Conservation (phyloP, 1,140 invertebrate species). For the Aradophagus sp. region DNA sequence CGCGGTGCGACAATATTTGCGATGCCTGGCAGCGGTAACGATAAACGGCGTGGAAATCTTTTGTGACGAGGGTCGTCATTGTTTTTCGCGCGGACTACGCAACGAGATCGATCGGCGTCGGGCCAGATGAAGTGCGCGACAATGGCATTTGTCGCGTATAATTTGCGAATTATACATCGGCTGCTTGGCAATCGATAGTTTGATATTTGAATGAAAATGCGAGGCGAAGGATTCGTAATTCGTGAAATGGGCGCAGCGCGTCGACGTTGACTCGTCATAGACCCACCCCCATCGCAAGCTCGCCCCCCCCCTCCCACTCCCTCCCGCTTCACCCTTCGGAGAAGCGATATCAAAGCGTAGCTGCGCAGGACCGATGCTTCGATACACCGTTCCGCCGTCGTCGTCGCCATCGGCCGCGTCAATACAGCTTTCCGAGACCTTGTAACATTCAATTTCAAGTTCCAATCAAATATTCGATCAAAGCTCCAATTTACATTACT, state of each 20-base stretch:
- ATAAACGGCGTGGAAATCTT: conserved; percentile 21
- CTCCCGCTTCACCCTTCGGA: too few relatives aligned
- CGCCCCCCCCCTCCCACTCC: too few relatives aligned
- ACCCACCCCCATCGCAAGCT: too few relatives aligned
- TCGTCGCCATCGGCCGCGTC: conserved; percentile 15
- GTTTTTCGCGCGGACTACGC: conserved; percentile 6
- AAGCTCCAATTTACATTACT: conserved; percentile 50
- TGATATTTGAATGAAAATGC: conserved; percentile 48
- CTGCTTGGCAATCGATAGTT: conserved; percentile 28
- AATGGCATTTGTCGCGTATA: conserved; percentile 42
- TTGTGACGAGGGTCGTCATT: conserved; percentile 13
- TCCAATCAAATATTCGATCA: conserved; percentile 51
- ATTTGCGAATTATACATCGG: conserved; percentile 45
- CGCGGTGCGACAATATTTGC: conserved; percentile 15
- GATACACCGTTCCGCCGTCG: conserved; percentile 37
- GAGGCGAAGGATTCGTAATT: conserved; percentile 38
- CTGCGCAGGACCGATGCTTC: conserved; percentile 46
- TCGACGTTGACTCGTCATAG: conserved; percentile 30
- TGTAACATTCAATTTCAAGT: conserved; percentile 57
- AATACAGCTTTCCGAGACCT: conserved; percentile 51
- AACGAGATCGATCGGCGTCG: conserved; percentile 20
- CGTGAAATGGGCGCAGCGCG: conserved; percentile 27
- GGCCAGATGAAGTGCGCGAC: conserved; percentile 21
- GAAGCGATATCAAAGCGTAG: conserved; percentile 11
- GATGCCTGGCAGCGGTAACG: conserved; percentile 6